A percentile compares a stretch with the other conserved stretches of the same genome.
Conservation (phyloP, 2,113 vertebrate species). For the Cromileptes altivelis region DNA sequence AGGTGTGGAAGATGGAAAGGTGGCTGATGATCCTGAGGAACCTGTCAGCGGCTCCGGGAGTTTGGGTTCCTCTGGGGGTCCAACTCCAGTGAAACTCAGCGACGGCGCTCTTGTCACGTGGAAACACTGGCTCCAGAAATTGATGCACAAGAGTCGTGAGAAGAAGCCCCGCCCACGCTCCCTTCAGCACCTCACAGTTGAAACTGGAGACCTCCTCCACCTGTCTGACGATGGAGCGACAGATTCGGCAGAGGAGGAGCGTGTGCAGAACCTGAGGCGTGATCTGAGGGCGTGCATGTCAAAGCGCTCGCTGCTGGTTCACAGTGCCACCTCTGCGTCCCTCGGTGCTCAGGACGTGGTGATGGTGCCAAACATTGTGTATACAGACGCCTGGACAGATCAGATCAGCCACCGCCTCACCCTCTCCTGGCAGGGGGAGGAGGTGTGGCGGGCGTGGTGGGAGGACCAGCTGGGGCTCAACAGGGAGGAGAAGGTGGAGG, state of each 20-base stretch:
- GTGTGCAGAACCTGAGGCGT: constrained; percentile 18
- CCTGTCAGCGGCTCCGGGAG: not conserved
- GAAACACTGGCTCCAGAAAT: constrained; percentile 79
- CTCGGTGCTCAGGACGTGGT: not conserved
- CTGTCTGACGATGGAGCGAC: fast-evolving
- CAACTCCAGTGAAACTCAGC: constrained; percentile 25
- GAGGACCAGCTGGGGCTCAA: constrained; percentile 74
- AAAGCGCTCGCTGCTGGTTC: constrained; percentile 66
- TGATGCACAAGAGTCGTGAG: constrained; percentile 7
- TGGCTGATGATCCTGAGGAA: not conserved
- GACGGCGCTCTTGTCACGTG: constrained; percentile 49
- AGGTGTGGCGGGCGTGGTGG: constrained; percentile 86
- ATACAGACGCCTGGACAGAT: constrained; percentile 64
- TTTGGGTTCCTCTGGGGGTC: fast-evolving
- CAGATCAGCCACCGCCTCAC: constrained; percentile 86
- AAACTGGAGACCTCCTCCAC: constrained; percentile 7
- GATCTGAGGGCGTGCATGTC: constrained; percentile 76
- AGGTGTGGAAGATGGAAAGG: not conserved
- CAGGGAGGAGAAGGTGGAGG: constrained; percentile 45
- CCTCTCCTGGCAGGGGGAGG: constrained; percentile 84
- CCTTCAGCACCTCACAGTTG: not conserved
- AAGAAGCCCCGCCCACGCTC: not conserved
- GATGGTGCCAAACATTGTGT: constrained; percentile 33
- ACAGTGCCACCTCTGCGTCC: constrained; percentile 17
- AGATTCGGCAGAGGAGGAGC: not conserved